A percentile compares a stretch with the other conserved stretches of the same genome.
phyloP scores from a whole-genome alignment of 2,888 invertebrate genomes.

The Globia sparganii region DNA sequence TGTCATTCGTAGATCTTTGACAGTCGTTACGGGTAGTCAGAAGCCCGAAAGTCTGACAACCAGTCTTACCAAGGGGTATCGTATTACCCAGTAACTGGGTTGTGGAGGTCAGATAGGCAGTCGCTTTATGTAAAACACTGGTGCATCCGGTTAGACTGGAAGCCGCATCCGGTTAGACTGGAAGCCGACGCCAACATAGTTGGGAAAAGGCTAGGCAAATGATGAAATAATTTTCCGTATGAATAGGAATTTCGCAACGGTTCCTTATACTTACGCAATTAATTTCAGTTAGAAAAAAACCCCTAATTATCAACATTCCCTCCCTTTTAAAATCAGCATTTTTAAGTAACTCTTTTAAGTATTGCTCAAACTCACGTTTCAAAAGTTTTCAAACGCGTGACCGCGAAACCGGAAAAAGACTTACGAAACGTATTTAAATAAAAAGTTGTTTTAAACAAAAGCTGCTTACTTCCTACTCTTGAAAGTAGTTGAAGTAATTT shows the following conservation, averaged over 20 bases:
- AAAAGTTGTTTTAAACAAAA: constrained; percentile 18
- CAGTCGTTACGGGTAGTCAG: too few species aligned
- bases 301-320: constrained; percentile 1
- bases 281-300: constrained; percentile 6
- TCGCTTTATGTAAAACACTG: too few species aligned
- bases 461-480: constrained; percentile 1
- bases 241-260: background rate
- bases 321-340: constrained; percentile 3
- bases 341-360: background rate
- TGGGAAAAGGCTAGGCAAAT: too few species aligned
- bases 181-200: too few species aligned
- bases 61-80: too few species aligned
- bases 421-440: constrained; percentile 11
- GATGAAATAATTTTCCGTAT: background rate
- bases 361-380: constrained; percentile 36
- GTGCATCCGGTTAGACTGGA: too few species aligned
- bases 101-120: too few species aligned
- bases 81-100: too few species aligned
- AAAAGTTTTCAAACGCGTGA: constrained; percentile 10
- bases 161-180: too few species aligned
- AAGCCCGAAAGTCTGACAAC: too few species aligned
- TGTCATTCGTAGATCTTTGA: too few species aligned
- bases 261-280: constrained; percentile 2
- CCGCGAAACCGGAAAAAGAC: constrained; percentile 31
- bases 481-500: background rate